Percentiles rank a stretch among this genome's conserved stretches.
These are phyloP conservation scores for Leptinotarsa peninsularis DNA, from an alignment of 2,888 invertebrate genomes.

Conservation along the genomic window DNA sequence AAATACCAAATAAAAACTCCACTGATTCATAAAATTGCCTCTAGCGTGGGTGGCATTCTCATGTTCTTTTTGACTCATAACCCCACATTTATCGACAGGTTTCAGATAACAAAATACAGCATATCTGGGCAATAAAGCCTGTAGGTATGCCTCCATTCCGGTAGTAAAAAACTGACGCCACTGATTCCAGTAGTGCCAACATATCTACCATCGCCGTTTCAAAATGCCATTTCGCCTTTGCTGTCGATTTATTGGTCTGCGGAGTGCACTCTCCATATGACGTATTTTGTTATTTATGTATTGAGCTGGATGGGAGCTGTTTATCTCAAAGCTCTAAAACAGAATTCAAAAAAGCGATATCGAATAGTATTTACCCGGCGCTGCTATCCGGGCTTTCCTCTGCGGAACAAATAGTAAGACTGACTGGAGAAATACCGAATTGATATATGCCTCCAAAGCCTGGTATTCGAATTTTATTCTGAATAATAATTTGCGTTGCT, in stretches of 20 bases:
- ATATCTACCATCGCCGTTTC: constrained; percentile 46
- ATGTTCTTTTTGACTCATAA: no score
- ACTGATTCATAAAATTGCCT: no score
- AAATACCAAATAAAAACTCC: no score
- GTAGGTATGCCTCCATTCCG: not conserved
- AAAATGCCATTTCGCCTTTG: constrained; percentile 35
- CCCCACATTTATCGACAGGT: no score
- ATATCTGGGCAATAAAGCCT: not conserved
- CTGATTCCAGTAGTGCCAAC: constrained; percentile 43
- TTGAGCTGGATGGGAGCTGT: constrained; percentile 21
- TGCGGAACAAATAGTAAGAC: not conserved
- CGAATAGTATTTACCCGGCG: constrained; percentile 1
- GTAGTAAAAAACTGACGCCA: not conserved
- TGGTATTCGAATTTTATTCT: not conserved
- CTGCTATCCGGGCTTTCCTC: not conserved
- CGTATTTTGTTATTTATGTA: constrained; percentile 38
- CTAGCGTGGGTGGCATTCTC: no score
- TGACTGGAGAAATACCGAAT: constrained; percentile 3
- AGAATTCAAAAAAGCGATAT: constrained; percentile 18
- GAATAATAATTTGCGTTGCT: not conserved
- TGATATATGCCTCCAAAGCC: not conserved
- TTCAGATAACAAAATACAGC: not conserved
- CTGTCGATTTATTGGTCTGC: constrained; percentile 51
- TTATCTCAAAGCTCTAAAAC: constrained; percentile 22
- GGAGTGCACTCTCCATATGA: constrained; percentile 40